A percentile compares a stretch with the other conserved stretches of the same genome.
These are phyloP conservation scores for Percopsis omiscomaycus DNA, from an alignment of 2,797 vertebrate species.

Conservation along the genomic window DNA sequence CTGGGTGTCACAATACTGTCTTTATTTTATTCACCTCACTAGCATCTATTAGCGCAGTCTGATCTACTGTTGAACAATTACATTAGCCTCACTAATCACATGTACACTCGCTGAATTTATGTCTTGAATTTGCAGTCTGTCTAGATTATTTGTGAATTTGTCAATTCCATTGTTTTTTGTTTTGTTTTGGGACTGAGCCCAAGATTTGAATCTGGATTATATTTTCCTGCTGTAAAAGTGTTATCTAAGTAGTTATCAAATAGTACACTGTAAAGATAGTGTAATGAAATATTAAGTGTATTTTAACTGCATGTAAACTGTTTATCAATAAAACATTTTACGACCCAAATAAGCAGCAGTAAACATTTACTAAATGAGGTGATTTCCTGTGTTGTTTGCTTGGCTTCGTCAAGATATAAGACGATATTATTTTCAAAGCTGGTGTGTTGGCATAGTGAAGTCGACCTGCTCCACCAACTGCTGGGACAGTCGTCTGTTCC, in stretches of 20 bases:
- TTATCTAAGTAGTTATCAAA: slow-evolving; percentile 37
- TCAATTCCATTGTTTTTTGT: slow-evolving; percentile 12
- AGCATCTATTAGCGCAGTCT: neutral
- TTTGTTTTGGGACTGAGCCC: slow-evolving; percentile 8
- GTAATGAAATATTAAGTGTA: slow-evolving; percentile 66
- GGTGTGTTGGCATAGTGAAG: neutral
- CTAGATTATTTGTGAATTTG: neutral
- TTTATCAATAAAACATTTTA: slow-evolving; percentile 69
- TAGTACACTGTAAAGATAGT: slow-evolving; percentile 71
- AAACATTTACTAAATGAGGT: neutral
- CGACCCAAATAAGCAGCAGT: slow-evolving; percentile 22
- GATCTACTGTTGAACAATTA: neutral
- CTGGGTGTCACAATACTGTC: neutral
- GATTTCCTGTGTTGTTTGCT: neutral
- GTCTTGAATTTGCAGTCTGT: slow-evolving; percentile 6
- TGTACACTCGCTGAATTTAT: slow-evolving; percentile 29
- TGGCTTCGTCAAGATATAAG: neutral
- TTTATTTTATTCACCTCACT: slow-evolving; percentile 8
- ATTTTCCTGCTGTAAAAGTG: slow-evolving; percentile 42
- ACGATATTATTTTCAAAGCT: neutral
- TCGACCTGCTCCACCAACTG: no score
- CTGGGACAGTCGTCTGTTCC: neutral
- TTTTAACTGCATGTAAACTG: slow-evolving; percentile 53
- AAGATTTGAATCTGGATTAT: slow-evolving; percentile 1
- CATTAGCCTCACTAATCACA: slow-evolving; percentile 11